Percentiles rank a stretch among this genome's conserved stretches.
Conservation (phyloP, 1,140 invertebrate genomes). For the Trachelipus rathkii region DNA sequence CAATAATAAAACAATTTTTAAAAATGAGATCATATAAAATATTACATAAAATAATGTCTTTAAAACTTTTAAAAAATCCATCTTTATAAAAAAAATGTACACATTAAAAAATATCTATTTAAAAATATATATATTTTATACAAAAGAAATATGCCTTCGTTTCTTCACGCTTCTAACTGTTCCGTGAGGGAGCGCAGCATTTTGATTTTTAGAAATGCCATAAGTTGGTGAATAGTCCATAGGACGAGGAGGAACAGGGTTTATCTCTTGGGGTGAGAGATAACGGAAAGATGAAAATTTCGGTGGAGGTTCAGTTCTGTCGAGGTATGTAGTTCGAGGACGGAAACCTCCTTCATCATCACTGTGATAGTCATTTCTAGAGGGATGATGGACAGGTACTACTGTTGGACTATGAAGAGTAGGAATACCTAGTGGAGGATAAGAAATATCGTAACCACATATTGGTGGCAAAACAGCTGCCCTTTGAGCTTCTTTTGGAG, state of each 20-base stretch:
- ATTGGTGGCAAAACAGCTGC: background rate
- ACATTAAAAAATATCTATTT: too few relatives aligned
- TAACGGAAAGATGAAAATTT: slow-evolving; percentile 43
- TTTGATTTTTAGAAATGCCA: slow-evolving; percentile 32
- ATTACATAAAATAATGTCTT: too few relatives aligned
- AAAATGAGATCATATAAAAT: too few relatives aligned
- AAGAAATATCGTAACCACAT: background rate
- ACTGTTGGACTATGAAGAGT: slow-evolving; percentile 26
- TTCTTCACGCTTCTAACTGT: slow-evolving; percentile 44
- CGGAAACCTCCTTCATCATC: slow-evolving; percentile 44
- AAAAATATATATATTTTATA: background rate
- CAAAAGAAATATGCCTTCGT: slow-evolving; percentile 43
- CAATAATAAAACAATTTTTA: too few relatives aligned
- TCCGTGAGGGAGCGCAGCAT: slow-evolving; percentile 38
- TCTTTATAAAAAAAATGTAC: too few relatives aligned
- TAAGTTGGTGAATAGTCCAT: slow-evolving; percentile 33
- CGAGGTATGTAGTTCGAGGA: slow-evolving; percentile 28
- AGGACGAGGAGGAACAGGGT: background rate
- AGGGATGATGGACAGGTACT: slow-evolving; percentile 29
- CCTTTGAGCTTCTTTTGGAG: background rate
- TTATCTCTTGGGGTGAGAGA: slow-evolving; percentile 31
- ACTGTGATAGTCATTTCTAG: slow-evolving; percentile 35
- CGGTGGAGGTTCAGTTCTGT: slow-evolving; percentile 19
- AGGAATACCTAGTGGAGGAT: slow-evolving; percentile 1
- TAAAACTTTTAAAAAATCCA: too few relatives aligned